These are phyloP conservation scores for Grammomys surdaster DNA, from an alignment of 2,113 vertebrate species.

Conservation along the genomic window DNA sequence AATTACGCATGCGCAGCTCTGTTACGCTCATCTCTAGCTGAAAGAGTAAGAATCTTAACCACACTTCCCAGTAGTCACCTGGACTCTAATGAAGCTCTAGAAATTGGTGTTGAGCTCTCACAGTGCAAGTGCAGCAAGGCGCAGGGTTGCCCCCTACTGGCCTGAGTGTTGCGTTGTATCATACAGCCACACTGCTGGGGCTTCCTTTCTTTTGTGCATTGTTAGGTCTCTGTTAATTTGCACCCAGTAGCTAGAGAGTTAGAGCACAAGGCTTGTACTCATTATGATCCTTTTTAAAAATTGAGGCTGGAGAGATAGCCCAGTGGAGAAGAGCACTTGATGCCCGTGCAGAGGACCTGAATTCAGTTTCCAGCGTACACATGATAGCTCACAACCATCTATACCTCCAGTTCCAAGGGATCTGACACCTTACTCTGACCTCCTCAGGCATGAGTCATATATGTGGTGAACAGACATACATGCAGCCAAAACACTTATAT, in stretches of 20 bases:
- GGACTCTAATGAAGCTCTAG: not conserved
- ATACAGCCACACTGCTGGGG: rapidly evolving
- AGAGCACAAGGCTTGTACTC: not conserved
- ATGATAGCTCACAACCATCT: not conserved
- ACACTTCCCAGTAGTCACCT: not conserved
- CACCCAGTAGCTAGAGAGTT: not conserved
- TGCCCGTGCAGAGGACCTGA: not conserved
- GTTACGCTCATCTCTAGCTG: not conserved
- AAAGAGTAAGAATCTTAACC: not conserved
- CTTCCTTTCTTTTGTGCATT: not conserved
- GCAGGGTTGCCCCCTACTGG: not conserved
- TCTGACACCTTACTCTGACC: not conserved
- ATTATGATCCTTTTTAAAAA: not conserved
- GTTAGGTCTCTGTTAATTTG: not conserved
- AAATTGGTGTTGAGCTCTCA: rapidly evolving
- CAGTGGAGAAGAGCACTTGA: not conserved
- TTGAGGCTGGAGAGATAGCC: not conserved
- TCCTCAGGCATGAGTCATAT: not conserved
- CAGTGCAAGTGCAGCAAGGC: not conserved
- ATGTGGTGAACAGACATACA: not conserved
- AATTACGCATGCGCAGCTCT: not conserved
- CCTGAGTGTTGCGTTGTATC: not conserved
- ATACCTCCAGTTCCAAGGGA: not conserved
- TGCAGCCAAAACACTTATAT: not conserved
- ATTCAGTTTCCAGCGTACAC: not conserved